Evolutionary conservation across 2,888 invertebrate genomes (phyloP).

Genomic region (Anarsia innoxiella): DNA sequence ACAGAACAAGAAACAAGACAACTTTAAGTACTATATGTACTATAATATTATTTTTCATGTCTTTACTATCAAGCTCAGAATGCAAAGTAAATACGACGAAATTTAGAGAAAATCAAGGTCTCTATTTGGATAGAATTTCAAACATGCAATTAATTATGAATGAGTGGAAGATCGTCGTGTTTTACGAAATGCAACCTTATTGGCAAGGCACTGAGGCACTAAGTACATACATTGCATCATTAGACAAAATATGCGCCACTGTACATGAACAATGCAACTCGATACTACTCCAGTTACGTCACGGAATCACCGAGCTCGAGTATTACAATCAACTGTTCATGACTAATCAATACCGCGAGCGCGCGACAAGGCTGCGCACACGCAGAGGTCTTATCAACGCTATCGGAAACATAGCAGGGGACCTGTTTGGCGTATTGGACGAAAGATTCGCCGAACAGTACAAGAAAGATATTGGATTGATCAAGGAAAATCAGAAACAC

Average conservation of each 20-base stretch:
- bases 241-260: neutral
- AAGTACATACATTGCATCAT: neutral
- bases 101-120: slow-evolving; percentile 10
- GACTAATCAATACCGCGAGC: slow-evolving; percentile 8
- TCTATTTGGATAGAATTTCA: slow-evolving; percentile 17
- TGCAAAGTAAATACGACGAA: slow-evolving; percentile 7
- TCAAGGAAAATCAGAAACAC: slow-evolving; percentile 16
- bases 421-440: slow-evolving; percentile 18
- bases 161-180: slow-evolving; percentile 17
- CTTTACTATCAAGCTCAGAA: slow-evolving; percentile 1
- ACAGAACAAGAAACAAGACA: neutral
- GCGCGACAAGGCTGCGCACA: slow-evolving; percentile 1
- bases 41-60: neutral
- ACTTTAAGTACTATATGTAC: neutral
- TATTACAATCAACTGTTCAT: slow-evolving; percentile 14
- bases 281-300: slow-evolving; percentile 10
- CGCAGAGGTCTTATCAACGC: slow-evolving; percentile 16
- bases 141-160: slow-evolving; percentile 15
- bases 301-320: slow-evolving; percentile 12
- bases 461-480: slow-evolving; percentile 10
- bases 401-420: slow-evolving; percentile 16
- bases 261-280: neutral
- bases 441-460: slow-evolving; percentile 18
- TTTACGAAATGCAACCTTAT: slow-evolving; percentile 16
- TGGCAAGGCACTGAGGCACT: slow-evolving; percentile 10